A percentile compares a stretch with the other conserved stretches of the same genome.
phyloP scores from a whole-genome alignment of 2,888 invertebrate genomes.

The Molorchus minor region DNA sequence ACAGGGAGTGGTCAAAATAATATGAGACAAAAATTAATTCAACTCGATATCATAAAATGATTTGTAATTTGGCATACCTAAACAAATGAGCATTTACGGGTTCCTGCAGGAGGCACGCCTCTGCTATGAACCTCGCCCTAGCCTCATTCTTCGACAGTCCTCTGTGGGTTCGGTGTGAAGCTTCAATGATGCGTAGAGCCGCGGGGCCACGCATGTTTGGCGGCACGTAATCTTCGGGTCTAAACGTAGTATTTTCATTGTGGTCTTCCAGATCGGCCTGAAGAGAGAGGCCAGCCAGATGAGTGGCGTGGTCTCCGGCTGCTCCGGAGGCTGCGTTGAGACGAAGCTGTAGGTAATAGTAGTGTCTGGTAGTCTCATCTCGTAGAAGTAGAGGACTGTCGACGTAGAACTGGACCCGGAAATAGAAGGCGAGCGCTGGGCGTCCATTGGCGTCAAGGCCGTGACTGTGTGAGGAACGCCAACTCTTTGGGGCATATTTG shows the following conservation, averaged over 20 bases:
- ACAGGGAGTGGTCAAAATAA: too few species aligned
- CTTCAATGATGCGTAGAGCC: conserved; percentile 70
- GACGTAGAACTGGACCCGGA: conserved; percentile 93
- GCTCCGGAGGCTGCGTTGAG: conserved; percentile 82
- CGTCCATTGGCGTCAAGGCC: conserved; percentile 91
- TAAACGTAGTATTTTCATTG: conserved; percentile 70
- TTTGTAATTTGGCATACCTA: too few species aligned
- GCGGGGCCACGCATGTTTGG: conserved; percentile 68
- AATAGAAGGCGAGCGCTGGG: conserved; percentile 87
- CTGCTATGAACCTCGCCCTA: conserved; percentile 87
- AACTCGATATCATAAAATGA: too few species aligned
- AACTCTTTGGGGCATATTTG: conserved; percentile 95
- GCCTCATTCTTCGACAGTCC: conserved; percentile 84
- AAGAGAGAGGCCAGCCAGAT: conserved; percentile 82
- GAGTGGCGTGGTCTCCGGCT: conserved; percentile 73
- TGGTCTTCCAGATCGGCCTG: conserved; percentile 93
- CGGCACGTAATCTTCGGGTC: conserved; percentile 87
- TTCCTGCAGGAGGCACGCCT: conserved; percentile 83
- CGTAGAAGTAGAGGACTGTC: conserved; percentile 89
- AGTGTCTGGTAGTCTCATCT: conserved; percentile 90
- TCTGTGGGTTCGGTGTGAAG: conserved; percentile 81
- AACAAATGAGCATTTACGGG: conserved; percentile 88
- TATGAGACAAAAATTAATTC: too few species aligned
- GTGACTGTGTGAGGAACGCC: conserved; percentile 93
- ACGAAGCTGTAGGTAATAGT: conserved; percentile 94